Base-by-base conservation (phyloP, 2,888 invertebrate genomes). In the Phaonia tiefii region DNA sequence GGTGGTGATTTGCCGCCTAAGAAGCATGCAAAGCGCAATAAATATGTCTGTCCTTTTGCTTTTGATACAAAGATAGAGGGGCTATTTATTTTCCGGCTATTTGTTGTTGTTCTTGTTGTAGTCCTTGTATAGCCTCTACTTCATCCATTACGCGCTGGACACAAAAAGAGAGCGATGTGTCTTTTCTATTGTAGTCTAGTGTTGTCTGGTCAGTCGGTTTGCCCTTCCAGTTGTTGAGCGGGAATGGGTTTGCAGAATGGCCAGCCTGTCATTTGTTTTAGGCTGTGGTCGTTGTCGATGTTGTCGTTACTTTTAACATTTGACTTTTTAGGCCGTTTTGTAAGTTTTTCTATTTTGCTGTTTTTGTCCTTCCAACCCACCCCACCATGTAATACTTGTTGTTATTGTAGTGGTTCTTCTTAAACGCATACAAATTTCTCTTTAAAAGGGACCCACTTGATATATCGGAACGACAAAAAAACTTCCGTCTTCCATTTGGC, bases 41-140 rank as follows among this genome's bases (percentile, higher is more conserved):
- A 90, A 90, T 89, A 90, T 90, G 90, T 90, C 90, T 90, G 90
- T 90, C 90, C 87, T 73, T 78, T 82, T 88, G 88, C 88, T 87
- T 88, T 90, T 90, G 90, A 90, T 89, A 87, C 88, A 89, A 84
- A 83, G 84, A 85, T 85, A 84, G 84, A 82, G 83, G 72, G 84
- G 84, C 84, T 82, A 85, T 85, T 83, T 82, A 84, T 81, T 75
- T 81, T 63, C 42, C 31, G 31, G 8, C 31, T 31, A 5, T 31
- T 31, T 69, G 73, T 72, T 60, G 71, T 58, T 42, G 15, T 31
- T 31, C 31, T 31, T 3, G 31, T 31, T 31, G 31, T 58, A 39
- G 15, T 31, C 8, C 31, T 31, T 3, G 31, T 31, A 5, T 3
- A 20, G 56, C 51, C 44, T 25, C 25, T 39, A 15, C 49, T 42